Base-by-base conservation (phyloP, 2,888 invertebrate genomes). In the Polietes domitor region DNA sequence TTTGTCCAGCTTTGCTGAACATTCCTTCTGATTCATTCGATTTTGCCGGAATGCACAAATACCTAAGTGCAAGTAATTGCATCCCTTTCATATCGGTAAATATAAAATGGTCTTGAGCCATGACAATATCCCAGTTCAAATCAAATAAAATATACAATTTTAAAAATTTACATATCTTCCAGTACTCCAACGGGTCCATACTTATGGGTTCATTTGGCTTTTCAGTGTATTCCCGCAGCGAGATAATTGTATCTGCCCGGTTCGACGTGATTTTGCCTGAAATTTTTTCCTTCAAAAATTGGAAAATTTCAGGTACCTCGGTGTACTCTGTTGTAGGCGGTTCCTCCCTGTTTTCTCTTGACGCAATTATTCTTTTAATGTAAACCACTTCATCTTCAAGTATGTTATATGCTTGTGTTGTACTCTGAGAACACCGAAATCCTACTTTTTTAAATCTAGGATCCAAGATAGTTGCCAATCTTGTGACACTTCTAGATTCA, bases 391-490 rank as follows among this genome's bases (percentile, higher is more conserved):
- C 63, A 71, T 71, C 72, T 71, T 61, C 80, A 9, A 76, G 24
- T 17, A n/a, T 70, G n/a, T 63, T 70, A 19, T 21, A 53, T 50
- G 58, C 79, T 79, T 72, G 24, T 24, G 19, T 24, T 70, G 71
- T 70, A 58, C 61, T 78, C 19, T 47, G 28, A 32, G 15, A 10
- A 47, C 50, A 72, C n/a, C 50, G 61, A 26, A 78, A 72, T 2
- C 78, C 72, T 65, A 77, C 81, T 65, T 81, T 76, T 55, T 76
- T 81, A 72, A 81, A 81, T 32, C 71, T 76, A 2, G 76, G 70
- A 32, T 81, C 77, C 28, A 77, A 55, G 5, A 81, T 12, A 12
- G 81, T 76, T 5, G 53, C 72, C 9, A 78, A 53, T 32, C 65
- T 72, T 9, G 76, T 41, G 26, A 58, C 75, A 47, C 21, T 82